These are phyloP conservation scores for Hoplias malabaricus DNA, from an alignment of 2,113 vertebrate genomes.

Conservation along the genomic window DNA sequence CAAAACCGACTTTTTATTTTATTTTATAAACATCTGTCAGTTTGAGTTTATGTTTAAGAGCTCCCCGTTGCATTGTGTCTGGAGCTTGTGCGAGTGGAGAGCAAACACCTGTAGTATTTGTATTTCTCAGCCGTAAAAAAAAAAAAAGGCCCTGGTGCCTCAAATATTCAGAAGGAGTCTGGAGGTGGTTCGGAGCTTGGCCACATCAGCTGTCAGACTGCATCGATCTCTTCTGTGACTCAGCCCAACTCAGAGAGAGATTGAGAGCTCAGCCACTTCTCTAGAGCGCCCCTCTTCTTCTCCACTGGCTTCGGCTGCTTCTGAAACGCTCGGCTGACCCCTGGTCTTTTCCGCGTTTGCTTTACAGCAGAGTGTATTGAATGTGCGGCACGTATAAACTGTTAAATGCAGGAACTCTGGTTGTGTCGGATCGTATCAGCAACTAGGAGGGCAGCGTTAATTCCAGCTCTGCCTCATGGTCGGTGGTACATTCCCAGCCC, in stretches of 20 bases:
- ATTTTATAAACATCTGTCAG: too few relatives aligned
- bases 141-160: constrained; percentile 7
- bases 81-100: background rate
- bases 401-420: constrained; percentile 45
- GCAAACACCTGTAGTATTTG: background rate
- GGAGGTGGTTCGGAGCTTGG: constrained; percentile 10
- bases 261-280: constrained; percentile 36
- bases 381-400: constrained; percentile 49
- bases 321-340: constrained; percentile 54
- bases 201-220: constrained; percentile 48
- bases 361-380: constrained; percentile 46
- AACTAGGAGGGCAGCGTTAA: constrained; percentile 52
- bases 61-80: background rate
- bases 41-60: background rate
- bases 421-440: constrained; percentile 51
- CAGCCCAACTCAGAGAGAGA: constrained; percentile 42
- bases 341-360: constrained; percentile 37
- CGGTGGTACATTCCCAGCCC: constrained; percentile 10
- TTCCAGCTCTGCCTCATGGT: constrained; percentile 40
- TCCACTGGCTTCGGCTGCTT: constrained; percentile 23
- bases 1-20: background rate
- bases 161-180: constrained; percentile 41
- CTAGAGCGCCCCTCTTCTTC: constrained; percentile 41
- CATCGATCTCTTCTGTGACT: constrained; percentile 55
- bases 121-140: background rate